These are phyloP conservation scores for Oxyura jamaicensis DNA, from an alignment of 2,113 vertebrate species.

Conservation along the genomic window DNA sequence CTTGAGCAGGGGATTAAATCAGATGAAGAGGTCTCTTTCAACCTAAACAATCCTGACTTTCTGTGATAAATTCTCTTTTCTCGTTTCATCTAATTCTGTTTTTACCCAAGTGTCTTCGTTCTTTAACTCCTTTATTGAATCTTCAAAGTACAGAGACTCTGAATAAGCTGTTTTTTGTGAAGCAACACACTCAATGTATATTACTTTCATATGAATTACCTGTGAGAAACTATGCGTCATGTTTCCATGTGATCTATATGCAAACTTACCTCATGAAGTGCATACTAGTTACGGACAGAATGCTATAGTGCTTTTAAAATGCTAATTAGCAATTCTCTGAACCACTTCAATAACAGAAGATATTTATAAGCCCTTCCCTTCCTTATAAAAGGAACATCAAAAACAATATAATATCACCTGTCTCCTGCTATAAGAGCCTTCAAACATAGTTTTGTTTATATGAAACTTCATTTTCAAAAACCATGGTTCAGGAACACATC, in stretches of 20 bases:
- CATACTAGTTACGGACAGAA: background rate
- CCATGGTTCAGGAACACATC: background rate
- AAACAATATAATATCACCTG: conserved; percentile 29
- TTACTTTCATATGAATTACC: conserved; percentile 40
- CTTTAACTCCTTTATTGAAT: background rate
- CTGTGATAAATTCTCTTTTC: background rate
- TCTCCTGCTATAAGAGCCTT: conserved; percentile 32
- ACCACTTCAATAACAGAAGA: conserved; percentile 58
- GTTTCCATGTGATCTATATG: conserved; percentile 22
- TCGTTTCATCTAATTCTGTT: background rate
- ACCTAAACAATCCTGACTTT: background rate
- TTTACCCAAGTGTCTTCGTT: background rate
- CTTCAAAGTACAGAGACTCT: conserved; percentile 21
- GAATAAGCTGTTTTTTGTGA: background rate
- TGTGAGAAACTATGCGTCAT: conserved; percentile 50
- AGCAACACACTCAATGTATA: background rate
- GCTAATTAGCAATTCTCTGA: conserved; percentile 52
- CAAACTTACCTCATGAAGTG: conserved; percentile 17
- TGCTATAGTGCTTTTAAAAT: background rate
- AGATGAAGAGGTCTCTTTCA: background rate
- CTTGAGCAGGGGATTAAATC: background rate
- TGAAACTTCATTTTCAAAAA: conserved; percentile 49
- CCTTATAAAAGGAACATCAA: conserved; percentile 58
- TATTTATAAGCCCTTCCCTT: conserved; percentile 52
- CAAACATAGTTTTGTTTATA: conserved; percentile 57